phyloP scores from a whole-genome alignment of 2,113 vertebrate species.

The Vombatus ursinus region DNA sequence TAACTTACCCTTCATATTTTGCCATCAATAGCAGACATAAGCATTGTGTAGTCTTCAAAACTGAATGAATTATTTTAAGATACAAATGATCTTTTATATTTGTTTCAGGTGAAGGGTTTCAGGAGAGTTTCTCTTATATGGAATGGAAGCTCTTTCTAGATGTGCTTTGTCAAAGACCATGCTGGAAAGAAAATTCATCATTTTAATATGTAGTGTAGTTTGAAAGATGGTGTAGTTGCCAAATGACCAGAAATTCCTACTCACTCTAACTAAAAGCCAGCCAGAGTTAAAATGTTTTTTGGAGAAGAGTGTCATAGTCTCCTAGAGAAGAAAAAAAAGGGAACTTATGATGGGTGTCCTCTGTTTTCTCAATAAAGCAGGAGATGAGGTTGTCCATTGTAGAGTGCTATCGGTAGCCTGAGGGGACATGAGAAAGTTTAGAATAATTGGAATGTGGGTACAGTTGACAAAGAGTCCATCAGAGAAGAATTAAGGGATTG shows the following conservation, averaged over 20 bases:
- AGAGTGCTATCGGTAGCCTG: neutral
- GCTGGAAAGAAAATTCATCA: neutral
- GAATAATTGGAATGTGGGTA: neutral
- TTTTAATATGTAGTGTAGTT: neutral
- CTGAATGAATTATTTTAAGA: neutral
- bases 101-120: neutral
- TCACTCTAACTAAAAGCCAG: neutral
- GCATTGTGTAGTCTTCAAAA: neutral
- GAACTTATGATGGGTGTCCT: neutral
- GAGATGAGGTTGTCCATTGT: neutral
- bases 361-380: neutral
- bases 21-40: neutral
- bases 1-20: neutral
- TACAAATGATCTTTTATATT: neutral
- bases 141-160: neutral
- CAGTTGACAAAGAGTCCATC: neutral
- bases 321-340: neutral
- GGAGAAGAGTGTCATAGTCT: neutral
- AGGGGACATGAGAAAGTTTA: neutral
- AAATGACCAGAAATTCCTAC: neutral
- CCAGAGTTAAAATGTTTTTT: neutral
- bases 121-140: neutral
- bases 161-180: neutral
- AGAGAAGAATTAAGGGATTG: neutral
- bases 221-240: neutral